Evolutionary conservation across 2,797 vertebrate species (phyloP).

Genomic region (Cyclura pinguis): DNA sequence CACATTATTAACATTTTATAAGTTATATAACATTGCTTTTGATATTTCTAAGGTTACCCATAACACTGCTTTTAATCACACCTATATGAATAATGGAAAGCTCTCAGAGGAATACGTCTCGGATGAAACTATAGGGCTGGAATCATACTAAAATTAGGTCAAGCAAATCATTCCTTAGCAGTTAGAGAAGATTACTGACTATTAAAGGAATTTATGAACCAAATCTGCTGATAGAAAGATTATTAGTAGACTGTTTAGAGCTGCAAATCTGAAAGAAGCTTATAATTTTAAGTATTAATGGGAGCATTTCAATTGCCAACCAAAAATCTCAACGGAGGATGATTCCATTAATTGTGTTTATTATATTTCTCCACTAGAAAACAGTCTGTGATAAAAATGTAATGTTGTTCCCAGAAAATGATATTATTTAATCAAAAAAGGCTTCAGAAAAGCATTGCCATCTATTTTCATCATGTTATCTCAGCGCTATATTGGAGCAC

Average conservation of each 20-base stretch:
- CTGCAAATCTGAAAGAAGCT: slow-evolving; percentile 59
- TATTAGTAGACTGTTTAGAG: slow-evolving; percentile 69
- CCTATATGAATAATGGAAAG: slow-evolving; percentile 53
- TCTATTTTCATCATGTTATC: slow-evolving; percentile 6
- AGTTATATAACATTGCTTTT: slow-evolving; percentile 14
- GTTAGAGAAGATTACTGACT: slow-evolving; percentile 72
- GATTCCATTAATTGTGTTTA: slow-evolving; percentile 60
- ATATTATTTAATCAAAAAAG: slow-evolving; percentile 23
- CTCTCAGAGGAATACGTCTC: slow-evolving; percentile 44
- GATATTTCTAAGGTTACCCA: slow-evolving; percentile 62
- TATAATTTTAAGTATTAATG: slow-evolving; percentile 70
- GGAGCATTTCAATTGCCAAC: slow-evolving; percentile 60
- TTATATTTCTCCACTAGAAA: slow-evolving; percentile 48
- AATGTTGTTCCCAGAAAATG: slow-evolving; percentile 49
- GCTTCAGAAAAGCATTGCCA: background rate
- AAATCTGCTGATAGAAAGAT: slow-evolving; percentile 71
- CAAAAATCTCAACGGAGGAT: slow-evolving; percentile 51
- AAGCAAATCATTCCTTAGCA: slow-evolving; percentile 70
- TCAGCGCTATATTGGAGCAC: background rate
- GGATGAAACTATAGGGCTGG: slow-evolving; percentile 53
- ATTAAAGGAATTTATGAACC: slow-evolving; percentile 74
- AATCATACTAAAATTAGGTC: slow-evolving; percentile 67
- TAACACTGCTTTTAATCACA: slow-evolving; percentile 62
- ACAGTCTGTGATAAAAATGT: background rate
- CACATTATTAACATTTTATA: slow-evolving; percentile 43